Evolutionary conservation across 2,888 invertebrate species (phyloP).

Genomic region (Drosophila austrosaltans): DNA sequence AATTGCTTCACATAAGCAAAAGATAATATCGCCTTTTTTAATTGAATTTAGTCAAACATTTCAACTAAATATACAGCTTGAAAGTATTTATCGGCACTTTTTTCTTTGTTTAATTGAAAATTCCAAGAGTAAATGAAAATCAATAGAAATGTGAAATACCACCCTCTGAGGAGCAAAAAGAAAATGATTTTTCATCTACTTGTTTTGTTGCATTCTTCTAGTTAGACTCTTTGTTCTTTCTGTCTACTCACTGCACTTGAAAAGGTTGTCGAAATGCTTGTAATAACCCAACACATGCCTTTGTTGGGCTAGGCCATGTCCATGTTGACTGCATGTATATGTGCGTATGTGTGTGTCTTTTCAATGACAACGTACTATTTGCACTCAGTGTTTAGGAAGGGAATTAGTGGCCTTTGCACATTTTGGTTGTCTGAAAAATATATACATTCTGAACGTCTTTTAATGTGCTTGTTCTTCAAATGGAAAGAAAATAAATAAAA

Average conservation of each 20-base stretch:
- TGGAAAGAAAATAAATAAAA: not conserved
- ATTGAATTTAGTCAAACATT: slow-evolving; percentile 16
- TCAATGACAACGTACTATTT: slow-evolving; percentile 12
- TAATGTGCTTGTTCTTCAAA: not conserved
- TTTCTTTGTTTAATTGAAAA: slow-evolving; percentile 44
- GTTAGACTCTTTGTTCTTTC: slow-evolving; percentile 18
- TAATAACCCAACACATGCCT: slow-evolving; percentile 28
- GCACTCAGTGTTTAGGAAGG: not conserved
- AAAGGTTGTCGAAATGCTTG: slow-evolving; percentile 29
- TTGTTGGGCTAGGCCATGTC: slow-evolving; percentile 42
- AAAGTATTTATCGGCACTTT: slow-evolving; percentile 23
- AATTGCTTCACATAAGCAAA: slow-evolving; percentile 43
- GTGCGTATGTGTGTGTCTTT: not conserved
- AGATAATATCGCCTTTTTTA: slow-evolving; percentile 39
- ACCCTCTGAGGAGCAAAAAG: not conserved
- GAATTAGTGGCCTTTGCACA: not conserved
- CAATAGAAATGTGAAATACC: slow-evolving; percentile 36
- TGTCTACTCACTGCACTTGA: slow-evolving; percentile 59
- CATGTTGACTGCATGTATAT: not conserved
- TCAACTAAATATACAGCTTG: not conserved
- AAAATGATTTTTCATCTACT: slow-evolving; percentile 18
- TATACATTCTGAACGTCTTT: too few species aligned
- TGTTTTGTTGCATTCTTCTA: slow-evolving; percentile 15
- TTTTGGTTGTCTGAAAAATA: not conserved
- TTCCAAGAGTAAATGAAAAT: slow-evolving; percentile 20